Conservation (phyloP, 2,113 vertebrate species). For the Phyllopteryx taeniolatus region DNA sequence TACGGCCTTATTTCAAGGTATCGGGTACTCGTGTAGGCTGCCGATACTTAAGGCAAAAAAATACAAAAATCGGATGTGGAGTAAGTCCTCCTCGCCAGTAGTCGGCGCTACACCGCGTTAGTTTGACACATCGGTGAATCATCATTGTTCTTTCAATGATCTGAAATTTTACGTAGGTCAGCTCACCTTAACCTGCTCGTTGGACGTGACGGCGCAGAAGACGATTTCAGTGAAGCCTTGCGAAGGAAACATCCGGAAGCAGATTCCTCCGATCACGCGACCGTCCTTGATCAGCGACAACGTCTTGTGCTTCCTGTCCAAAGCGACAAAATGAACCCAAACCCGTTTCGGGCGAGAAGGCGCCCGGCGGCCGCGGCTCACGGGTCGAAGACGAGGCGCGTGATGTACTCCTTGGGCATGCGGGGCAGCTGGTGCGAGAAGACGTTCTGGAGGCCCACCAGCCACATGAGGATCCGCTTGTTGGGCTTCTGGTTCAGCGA, state of each 20-base stretch:
- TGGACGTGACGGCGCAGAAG: constrained; percentile 97
- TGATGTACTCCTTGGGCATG: constrained; percentile 99
- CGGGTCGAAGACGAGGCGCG: constrained; percentile 95
- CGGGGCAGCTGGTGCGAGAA: constrained; percentile 97
- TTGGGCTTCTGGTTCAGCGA: constrained; percentile 97
- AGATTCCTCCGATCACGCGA: constrained; percentile 96
- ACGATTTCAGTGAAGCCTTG: constrained; percentile 99
- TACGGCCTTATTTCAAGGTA: too few relatives aligned
- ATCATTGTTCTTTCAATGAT: too few relatives aligned
- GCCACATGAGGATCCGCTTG: constrained; percentile 97
- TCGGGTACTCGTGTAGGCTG: too few relatives aligned
- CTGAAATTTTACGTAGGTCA: not conserved
- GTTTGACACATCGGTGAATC: too few relatives aligned
- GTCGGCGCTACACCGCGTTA: too few relatives aligned
- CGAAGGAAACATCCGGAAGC: constrained; percentile 97
- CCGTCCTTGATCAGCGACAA: constrained; percentile 97
- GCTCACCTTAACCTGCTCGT: constrained; percentile 97
- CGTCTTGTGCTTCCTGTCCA: constrained; percentile 94
- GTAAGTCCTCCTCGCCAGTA: too few relatives aligned
- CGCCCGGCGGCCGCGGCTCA: constrained; percentile 65
- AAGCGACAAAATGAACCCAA: too few relatives aligned
- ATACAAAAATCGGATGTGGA: too few relatives aligned
- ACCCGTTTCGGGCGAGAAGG: too few relatives aligned
- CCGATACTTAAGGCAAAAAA: too few relatives aligned
- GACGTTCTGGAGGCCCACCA: constrained; percentile 95